Conservation (phyloP, 2,888 invertebrate genomes). For the Athalia circularis region DNA sequence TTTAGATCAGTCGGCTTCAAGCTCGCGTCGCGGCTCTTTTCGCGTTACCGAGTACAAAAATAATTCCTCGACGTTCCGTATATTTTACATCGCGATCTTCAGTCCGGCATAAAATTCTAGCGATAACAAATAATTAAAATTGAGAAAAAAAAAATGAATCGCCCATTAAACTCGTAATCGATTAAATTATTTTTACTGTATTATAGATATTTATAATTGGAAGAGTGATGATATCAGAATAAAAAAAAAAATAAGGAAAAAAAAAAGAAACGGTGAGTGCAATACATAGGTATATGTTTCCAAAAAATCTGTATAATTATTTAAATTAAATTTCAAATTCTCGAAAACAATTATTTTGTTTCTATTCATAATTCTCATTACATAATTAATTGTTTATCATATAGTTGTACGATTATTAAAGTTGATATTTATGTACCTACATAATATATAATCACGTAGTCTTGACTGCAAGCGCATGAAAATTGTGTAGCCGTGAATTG, state of each 20-base stretch:
- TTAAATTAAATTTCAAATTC: background rate
- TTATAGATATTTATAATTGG: too few species aligned
- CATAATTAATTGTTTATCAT: too few species aligned
- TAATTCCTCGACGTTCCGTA: slow-evolving; percentile 10
- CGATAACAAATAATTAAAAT: background rate
- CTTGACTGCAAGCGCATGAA: too few species aligned
- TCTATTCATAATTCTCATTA: too few species aligned
- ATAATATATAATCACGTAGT: too few species aligned
- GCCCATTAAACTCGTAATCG: too few species aligned
- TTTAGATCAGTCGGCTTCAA: slow-evolving; percentile 67
- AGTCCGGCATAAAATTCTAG: background rate
- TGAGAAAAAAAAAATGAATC: background rate
- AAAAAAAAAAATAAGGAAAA: background rate
- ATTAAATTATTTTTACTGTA: too few species aligned
- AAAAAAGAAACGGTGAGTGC: background rate
- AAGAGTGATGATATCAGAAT: too few species aligned
- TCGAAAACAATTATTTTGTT: background rate
- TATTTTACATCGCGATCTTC: background rate
- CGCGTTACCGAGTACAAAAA: slow-evolving; percentile 20
- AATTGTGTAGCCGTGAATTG: background rate
- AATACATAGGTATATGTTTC: background rate
- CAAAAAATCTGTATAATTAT: background rate
- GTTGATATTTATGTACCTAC: too few species aligned
- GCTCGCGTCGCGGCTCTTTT: slow-evolving; percentile 34
- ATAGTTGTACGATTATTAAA: too few species aligned